Percentiles rank a stretch among this genome's conserved stretches.
Evolutionary conservation across 2,888 invertebrate species (phyloP).

Genomic region (Spisula subtruncata): DNA sequence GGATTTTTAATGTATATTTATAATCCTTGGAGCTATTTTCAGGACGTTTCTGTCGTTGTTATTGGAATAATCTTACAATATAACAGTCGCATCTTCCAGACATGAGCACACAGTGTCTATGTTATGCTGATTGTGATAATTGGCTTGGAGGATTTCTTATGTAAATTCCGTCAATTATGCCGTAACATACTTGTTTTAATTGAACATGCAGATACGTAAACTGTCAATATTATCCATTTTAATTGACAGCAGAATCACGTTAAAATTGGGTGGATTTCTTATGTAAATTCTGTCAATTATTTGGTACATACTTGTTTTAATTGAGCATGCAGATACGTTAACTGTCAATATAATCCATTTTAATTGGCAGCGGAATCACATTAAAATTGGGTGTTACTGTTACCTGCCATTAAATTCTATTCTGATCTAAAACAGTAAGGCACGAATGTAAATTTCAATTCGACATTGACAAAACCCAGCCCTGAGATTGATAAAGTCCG

Average conservation of each 20-base stretch:
- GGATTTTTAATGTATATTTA: too few relatives aligned
- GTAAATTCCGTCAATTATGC: not conserved
- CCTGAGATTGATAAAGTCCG: constrained; percentile 17
- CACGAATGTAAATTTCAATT: constrained; percentile 13
- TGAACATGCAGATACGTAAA: not conserved
- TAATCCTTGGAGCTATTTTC: not conserved
- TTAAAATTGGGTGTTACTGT: not conserved
- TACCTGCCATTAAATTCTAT: constrained; percentile 11
- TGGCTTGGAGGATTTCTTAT: not conserved
- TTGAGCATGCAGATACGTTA: not conserved
- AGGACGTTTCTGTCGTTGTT: not conserved
- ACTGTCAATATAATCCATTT: constrained; percentile 18
- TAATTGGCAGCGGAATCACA: not conserved
- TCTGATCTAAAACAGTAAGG: not conserved
- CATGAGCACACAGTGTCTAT: not conserved
- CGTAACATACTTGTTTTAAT: not conserved
- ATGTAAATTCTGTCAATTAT: too few relatives aligned
- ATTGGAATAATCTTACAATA: not conserved
- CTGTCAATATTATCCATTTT: constrained; percentile 21
- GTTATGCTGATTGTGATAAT: not conserved
- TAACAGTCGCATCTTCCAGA: not conserved
- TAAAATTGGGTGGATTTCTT: not conserved
- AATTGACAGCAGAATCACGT: not conserved
- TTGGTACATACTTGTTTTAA: not conserved
- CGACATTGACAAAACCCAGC: constrained; percentile 39